These are phyloP conservation scores for Bryconaethiops microstoma DNA, from an alignment of 2,797 vertebrate species.

Conservation along the genomic window DNA sequence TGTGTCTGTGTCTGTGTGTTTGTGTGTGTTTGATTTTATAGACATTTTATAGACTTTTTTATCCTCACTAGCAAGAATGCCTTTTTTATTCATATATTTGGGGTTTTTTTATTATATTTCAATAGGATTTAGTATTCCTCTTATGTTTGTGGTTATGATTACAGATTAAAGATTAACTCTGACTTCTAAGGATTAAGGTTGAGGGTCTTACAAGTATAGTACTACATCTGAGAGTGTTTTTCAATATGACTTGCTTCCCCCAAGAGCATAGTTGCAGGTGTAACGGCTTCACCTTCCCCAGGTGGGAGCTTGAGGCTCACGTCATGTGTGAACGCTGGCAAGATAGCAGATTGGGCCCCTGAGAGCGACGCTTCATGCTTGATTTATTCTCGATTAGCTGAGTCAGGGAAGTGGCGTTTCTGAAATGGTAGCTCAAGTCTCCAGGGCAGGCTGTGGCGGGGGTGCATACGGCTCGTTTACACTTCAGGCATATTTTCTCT, in stretches of 20 bases:
- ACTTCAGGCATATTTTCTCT: slow-evolving; percentile 3
- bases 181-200: not conserved
- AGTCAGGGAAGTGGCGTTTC: slow-evolving; percentile 43
- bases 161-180: not conserved
- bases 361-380: slow-evolving; percentile 43
- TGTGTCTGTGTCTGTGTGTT: not conserved
- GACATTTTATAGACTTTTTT: too few species aligned
- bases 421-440: slow-evolving; percentile 43
- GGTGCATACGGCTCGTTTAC: not conserved
- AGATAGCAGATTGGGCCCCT: slow-evolving; percentile 50
- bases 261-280: slow-evolving; percentile 34
- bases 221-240: not conserved
- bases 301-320: slow-evolving; percentile 47
- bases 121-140: too few species aligned
- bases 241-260: slow-evolving; percentile 23
- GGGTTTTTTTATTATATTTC: not conserved
- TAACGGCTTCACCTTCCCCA: slow-evolving; percentile 51
- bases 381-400: slow-evolving; percentile 52
- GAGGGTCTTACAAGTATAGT: not conserved
- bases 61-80: not conserved
- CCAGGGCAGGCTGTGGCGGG: slow-evolving; percentile 11
- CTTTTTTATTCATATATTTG: not conserved
- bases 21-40: too few species aligned
- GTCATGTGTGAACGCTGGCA: slow-evolving; percentile 53
- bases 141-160: too few species aligned